Percentiles rank a stretch among this genome's conserved stretches.
These are phyloP conservation scores for Propsilocerus akamusi DNA, from an alignment of 1,140 invertebrate genomes.

Conservation along the genomic window DNA sequence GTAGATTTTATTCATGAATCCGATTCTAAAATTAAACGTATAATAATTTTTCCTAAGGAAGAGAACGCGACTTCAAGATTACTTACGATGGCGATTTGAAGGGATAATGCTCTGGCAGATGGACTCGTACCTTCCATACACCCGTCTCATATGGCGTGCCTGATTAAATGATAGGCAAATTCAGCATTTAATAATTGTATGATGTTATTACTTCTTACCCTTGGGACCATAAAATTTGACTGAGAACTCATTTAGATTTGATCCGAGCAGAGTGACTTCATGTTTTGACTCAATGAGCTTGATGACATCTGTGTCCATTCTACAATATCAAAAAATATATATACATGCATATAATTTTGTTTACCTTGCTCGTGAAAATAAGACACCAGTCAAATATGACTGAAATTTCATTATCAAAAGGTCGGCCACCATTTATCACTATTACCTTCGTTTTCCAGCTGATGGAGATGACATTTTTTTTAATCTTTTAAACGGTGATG, in stretches of 20 bases:
- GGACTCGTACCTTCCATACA: conserved; percentile 53
- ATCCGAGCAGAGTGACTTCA: background rate
- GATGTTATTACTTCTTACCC: conserved; percentile 10
- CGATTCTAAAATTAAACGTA: too few relatives aligned
- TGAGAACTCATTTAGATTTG: conserved; percentile 42
- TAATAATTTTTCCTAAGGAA: too few relatives aligned
- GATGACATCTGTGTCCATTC: background rate
- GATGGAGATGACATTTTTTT: background rate
- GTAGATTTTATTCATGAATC: conserved; percentile 57
- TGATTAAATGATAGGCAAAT: too few relatives aligned
- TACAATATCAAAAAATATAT: too few relatives aligned
- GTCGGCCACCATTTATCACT: background rate
- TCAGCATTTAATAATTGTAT: background rate
- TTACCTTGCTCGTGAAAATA: too few relatives aligned
- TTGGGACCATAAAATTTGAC: conserved; percentile 54
- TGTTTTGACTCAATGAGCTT: background rate
- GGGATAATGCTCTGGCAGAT: conserved; percentile 54
- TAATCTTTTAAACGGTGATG: too few relatives aligned
- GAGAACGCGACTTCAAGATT: background rate
- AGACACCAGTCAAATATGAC: too few relatives aligned
- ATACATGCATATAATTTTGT: too few relatives aligned
- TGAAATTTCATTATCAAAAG: background rate
- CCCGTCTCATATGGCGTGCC: conserved; percentile 54
- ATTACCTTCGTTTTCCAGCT: background rate
- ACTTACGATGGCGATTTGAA: conserved; percentile 47